phyloP scores from a whole-genome alignment of 2,797 vertebrate species.

The Eleutherodactylus coqui region DNA sequence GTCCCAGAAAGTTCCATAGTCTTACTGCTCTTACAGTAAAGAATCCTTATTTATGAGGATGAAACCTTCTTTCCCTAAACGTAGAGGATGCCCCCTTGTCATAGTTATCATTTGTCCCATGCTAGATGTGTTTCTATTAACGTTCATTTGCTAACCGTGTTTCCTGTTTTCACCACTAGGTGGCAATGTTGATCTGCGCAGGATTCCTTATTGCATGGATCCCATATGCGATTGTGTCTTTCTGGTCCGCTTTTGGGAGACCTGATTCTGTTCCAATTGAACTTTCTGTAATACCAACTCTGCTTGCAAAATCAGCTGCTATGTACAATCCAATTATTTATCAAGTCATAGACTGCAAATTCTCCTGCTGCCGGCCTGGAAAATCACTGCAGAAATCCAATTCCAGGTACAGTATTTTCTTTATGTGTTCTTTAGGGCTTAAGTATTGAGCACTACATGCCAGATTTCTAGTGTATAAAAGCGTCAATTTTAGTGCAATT shows the following conservation, averaged over 20 bases:
- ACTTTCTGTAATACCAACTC: constrained; percentile 87
- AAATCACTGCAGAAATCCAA: constrained; percentile 75
- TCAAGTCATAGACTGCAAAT: constrained; percentile 87
- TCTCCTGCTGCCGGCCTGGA: constrained; percentile 73
- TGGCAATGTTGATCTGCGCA: constrained; percentile 95
- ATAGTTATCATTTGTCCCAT: background rate
- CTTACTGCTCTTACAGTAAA: no score
- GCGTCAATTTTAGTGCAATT: no score
- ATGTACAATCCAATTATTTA: constrained; percentile 99
- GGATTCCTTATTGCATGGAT: constrained; percentile 96
- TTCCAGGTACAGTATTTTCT: constrained; percentile 69
- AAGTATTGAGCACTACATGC: no score
- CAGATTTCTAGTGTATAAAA: no score
- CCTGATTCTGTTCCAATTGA: constrained; percentile 87
- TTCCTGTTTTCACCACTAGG: constrained; percentile 74
- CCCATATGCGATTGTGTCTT: constrained; percentile 91
- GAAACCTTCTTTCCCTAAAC: no score
- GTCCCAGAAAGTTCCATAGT: no score
- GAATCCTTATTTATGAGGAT: no score
- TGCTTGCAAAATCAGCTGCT: constrained; percentile 92
- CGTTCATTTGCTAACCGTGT: background rate
- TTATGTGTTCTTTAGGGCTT: background rate
- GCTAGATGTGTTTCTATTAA: background rate
- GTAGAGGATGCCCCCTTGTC: no score
- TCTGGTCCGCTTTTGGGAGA: constrained; percentile 90